Conservation (phyloP, 2,888 invertebrate species). For the Eristalinus sepulchralis region DNA sequence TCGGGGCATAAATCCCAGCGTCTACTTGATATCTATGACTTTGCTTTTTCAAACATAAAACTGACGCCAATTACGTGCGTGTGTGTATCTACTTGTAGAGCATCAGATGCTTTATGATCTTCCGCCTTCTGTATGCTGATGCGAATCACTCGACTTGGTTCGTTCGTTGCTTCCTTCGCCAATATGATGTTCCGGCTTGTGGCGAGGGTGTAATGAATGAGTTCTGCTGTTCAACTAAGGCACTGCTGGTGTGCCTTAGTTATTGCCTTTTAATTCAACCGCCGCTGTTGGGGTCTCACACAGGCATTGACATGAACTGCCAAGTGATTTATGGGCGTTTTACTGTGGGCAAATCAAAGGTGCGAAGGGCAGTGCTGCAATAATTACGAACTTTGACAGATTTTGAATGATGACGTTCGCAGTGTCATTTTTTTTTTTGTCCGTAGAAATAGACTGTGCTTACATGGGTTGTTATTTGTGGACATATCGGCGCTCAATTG, state of each 20-base stretch:
- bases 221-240: background rate
- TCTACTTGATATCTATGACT: slow-evolving; percentile 8
- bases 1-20: background rate
- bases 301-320: background rate
- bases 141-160: slow-evolving; percentile 3
- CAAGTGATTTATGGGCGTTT: slow-evolving; percentile 15
- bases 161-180: background rate
- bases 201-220: slow-evolving; percentile 41
- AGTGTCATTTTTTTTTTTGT: background rate
- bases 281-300: background rate
- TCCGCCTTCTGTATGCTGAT: background rate
- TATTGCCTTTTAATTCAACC: slow-evolving; percentile 13
- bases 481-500: background rate
- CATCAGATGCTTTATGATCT: slow-evolving; percentile 7
- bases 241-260: background rate
- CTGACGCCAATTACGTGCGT: background rate
- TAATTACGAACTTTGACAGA: slow-evolving; percentile 19
- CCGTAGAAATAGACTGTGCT: background rate
- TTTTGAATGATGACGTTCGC: slow-evolving; percentile 15
- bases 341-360: background rate
- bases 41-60: slow-evolving; percentile 31
- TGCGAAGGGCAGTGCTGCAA: background rate
- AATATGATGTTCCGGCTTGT: background rate
- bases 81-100: slow-evolving; percentile 7
- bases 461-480: background rate